Base-by-base conservation (phyloP, 2,113 vertebrate genomes). In the Phaethon lepturus region DNA sequence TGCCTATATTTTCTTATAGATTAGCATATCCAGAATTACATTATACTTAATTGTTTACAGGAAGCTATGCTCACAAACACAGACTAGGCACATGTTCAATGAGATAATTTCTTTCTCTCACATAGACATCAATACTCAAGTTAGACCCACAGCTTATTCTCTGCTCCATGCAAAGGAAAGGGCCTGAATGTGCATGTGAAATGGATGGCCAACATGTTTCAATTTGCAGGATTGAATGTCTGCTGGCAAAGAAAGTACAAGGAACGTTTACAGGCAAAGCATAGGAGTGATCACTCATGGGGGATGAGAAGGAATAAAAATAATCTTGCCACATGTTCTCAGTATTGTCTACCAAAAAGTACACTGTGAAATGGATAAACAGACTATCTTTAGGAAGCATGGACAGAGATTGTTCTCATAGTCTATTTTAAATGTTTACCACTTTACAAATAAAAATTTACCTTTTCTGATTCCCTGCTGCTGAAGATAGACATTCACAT, bases 181-280 rank as follows among this genome's bases (percentile, higher is more conserved):
- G 7, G 25, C 16, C 42, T 6, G 2, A 76, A 76, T 0, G 0
- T 50, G n/a, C 18, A 5, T 44, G 29, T 55, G 58, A 50, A 82
- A 76, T 56, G 24, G n/a, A 44, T 47, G 86, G 20, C 10, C 64
- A 74, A 1, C 40, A 11, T 75, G 56, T n/a, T 92, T 82, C 72
- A 85, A 24, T 82, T 68, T 94, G 18, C 71, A 59, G 71, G 47
- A 67, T 3, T 71, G 59, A 84, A 83, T 22, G 13, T 19, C 50
- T 76, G 40, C 80, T 64, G 80, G 28, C 31, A 87, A 63, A 92
- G 63, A 25, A 26, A 63, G 12, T 35, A 13, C 6, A 47, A 76
- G 17, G 26, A 85, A 74, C 40, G 23, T 40, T 86, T 92, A 85
- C 31, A 90, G 31, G 20, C 13, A 88, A 62, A 82, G 23, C 16